Conservation (phyloP, 2,888 invertebrate genomes). For the Aphodius sticticus region DNA sequence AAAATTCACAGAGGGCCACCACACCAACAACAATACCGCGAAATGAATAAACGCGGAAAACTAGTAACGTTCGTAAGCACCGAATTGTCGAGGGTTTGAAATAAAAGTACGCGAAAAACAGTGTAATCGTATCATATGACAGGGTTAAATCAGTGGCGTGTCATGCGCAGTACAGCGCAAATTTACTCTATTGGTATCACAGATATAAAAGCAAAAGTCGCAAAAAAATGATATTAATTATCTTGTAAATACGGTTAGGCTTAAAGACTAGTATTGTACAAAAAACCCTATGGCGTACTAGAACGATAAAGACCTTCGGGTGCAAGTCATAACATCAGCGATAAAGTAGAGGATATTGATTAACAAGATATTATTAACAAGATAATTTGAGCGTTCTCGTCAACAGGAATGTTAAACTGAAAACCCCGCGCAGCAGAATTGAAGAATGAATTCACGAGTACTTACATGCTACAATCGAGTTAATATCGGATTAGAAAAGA, state of each 20-base stretch:
- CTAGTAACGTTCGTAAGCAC: background rate
- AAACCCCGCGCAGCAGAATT: slow-evolving; percentile 36
- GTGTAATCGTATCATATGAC: slow-evolving; percentile 19
- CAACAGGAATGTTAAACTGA: slow-evolving; percentile 44
- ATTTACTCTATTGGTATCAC: background rate
- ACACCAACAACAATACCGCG: background rate
- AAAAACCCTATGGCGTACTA: background rate
- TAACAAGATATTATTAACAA: slow-evolving; percentile 49
- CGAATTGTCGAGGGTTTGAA: background rate
- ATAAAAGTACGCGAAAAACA: background rate
- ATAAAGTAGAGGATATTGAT: slow-evolving; percentile 50
- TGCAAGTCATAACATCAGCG: background rate
- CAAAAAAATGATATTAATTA: background rate
- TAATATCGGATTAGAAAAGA: slow-evolving; percentile 47
- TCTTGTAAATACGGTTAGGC: background rate
- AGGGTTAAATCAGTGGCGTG: slow-evolving; percentile 13
- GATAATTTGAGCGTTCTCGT: slow-evolving; percentile 46
- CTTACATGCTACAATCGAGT: slow-evolving; percentile 50
- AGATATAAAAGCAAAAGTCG: background rate
- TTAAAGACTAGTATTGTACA: background rate
- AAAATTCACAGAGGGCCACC: background rate
- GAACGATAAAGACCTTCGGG: background rate
- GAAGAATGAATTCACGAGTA: slow-evolving; percentile 34
- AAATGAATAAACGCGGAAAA: background rate
- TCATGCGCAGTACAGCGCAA: background rate